phyloP scores from a whole-genome alignment of 2,888 invertebrate genomes.

The Argyresthia goedartella region DNA sequence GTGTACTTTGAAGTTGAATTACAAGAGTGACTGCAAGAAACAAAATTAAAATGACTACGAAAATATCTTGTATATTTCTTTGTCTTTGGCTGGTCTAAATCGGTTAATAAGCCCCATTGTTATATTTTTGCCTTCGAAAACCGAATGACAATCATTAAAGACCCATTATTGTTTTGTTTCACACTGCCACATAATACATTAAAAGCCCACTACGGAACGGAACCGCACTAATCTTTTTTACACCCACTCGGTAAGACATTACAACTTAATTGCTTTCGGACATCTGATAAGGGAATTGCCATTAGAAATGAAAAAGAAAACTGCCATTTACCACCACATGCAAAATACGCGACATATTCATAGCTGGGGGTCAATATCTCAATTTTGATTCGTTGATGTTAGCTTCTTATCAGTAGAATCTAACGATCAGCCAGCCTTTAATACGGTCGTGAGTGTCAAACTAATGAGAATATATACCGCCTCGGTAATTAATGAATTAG shows the following conservation, averaged over 20 bases:
- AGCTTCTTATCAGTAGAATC: slow-evolving; percentile 53
- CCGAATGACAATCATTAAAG: slow-evolving; percentile 37
- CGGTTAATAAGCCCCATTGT: no score
- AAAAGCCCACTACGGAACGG: slow-evolving; percentile 35
- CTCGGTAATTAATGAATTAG: slow-evolving; percentile 56
- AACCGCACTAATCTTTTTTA: slow-evolving; percentile 28
- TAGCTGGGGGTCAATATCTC: slow-evolving; percentile 45
- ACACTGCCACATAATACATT: slow-evolving; percentile 43
- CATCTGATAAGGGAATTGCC: slow-evolving; percentile 30
- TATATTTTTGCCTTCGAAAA: no score
- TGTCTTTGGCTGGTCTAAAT: no score
- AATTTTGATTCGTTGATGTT: slow-evolving; percentile 42
- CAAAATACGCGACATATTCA: slow-evolving; percentile 37
- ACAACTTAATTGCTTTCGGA: slow-evolving; percentile 39
- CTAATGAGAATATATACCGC: slow-evolving; percentile 64
- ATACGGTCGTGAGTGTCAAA: slow-evolving; percentile 57
- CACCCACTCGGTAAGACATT: slow-evolving; percentile 25
- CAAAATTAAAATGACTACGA: no score
- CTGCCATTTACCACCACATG: slow-evolving; percentile 18
- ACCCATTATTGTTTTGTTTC: slow-evolving; percentile 49
- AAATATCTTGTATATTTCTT: no score
- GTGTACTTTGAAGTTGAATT: background rate
- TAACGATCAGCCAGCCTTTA: slow-evolving; percentile 55
- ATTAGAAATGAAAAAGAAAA: background rate
- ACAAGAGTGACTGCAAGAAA: background rate